Percentiles rank a stretch among this genome's conserved stretches.
Evolutionary conservation across 2,797 vertebrate species (phyloP).

Genomic region (Melanotaenia pygmaea): DNA sequence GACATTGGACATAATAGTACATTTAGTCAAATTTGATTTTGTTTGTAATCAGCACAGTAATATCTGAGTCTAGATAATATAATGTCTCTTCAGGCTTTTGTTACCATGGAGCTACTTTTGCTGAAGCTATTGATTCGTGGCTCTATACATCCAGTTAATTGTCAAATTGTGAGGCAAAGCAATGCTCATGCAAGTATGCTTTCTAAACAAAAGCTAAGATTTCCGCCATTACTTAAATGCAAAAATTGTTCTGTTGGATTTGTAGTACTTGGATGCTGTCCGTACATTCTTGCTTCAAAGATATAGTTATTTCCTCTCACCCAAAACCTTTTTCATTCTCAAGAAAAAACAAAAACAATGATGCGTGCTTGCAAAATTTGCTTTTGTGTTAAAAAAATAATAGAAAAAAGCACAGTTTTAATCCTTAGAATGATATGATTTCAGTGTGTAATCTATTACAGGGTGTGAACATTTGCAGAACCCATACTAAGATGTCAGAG

Average conservation of each 20-base stretch:
- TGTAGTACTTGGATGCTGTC: background rate
- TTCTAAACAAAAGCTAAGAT: background rate
- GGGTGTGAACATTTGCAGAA: constrained; percentile 45
- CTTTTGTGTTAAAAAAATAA: constrained; percentile 4
- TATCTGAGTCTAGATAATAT: background rate
- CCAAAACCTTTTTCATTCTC: background rate
- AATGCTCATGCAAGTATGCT: background rate
- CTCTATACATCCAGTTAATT: background rate
- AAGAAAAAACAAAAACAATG: background rate
- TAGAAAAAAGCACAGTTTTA: background rate
- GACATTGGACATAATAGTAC: too few species aligned
- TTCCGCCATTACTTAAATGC: background rate
- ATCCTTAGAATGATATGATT: constrained; percentile 6
- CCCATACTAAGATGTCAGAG: constrained; percentile 46
- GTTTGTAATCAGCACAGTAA: background rate
- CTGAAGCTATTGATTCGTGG: background rate
- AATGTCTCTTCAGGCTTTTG: background rate
- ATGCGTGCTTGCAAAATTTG: background rate
- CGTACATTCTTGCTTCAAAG: background rate
- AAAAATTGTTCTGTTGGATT: background rate
- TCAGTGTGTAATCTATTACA: constrained; percentile 28
- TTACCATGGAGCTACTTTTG: background rate
- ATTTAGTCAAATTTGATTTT: background rate
- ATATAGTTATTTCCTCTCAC: background rate
- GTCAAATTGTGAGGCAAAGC: background rate